These are phyloP conservation scores for Himalopsyche phryganea DNA, from an alignment of 1,140 invertebrate species.

Conservation along the genomic window DNA sequence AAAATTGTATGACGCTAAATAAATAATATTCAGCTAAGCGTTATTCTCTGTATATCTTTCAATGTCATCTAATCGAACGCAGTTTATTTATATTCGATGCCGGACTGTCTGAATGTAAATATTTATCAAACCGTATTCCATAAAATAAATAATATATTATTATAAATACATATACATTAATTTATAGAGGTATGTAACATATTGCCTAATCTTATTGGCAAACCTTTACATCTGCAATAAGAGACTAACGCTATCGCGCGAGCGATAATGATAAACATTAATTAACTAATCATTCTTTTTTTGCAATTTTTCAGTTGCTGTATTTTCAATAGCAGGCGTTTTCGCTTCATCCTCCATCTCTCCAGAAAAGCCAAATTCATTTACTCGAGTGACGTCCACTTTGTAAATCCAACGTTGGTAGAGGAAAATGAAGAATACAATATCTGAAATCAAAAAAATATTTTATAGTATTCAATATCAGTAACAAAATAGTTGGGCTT, in stretches of 20 bases:
- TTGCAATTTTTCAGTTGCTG: slow-evolving; percentile 39
- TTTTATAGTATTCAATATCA: neutral
- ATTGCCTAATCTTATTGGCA: no score
- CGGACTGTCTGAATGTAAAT: no score
- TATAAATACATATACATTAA: neutral
- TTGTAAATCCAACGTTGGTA: slow-evolving; percentile 99
- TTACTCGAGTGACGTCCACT: slow-evolving; percentile 88
- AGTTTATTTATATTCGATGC: no score
- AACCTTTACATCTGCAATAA: no score
- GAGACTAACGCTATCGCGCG: no score
- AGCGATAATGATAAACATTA: no score
- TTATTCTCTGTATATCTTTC: no score
- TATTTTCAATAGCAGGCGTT: slow-evolving; percentile 38
- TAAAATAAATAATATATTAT: neutral
- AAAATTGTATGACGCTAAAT: no score
- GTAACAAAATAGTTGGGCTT: neutral
- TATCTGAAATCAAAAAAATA: slow-evolving; percentile 64
- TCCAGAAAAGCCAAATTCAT: slow-evolving; percentile 92
- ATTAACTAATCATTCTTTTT: slow-evolving; percentile 42
- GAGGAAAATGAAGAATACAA: slow-evolving; percentile 97
- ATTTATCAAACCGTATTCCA: no score
- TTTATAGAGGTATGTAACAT: no score
- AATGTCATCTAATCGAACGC: no score
- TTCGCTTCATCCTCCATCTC: slow-evolving; percentile 62
- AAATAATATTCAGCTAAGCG: no score